Base-by-base conservation (phyloP, 1,140 invertebrate species). In the Myzus persicae region DNA sequence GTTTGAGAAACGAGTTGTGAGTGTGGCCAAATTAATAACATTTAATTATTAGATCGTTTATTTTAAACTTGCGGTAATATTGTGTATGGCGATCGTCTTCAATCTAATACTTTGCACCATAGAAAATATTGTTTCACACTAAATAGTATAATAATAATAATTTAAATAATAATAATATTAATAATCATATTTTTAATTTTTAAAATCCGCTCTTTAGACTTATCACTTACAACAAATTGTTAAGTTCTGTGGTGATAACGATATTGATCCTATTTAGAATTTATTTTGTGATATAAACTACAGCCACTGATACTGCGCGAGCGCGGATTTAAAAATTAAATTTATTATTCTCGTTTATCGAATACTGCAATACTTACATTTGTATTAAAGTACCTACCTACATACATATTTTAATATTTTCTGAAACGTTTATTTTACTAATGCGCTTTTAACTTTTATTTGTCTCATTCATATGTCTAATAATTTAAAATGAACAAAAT, bases 301-400 rank as follows among this genome's bases (percentile, higher is more conserved):
- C 48, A 51, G 44, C 40, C 3, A 42, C 31, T 46, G 85, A 89
- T 89, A 51, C 51, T 89, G 87, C 87, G 87, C 87, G 46, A 89
- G 46, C 87, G 87, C 87, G n/a, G 9, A 36, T 89, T 89, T 89
- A 89, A 89, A 89, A 36, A 54, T 89, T 89, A 26, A 89, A 89
- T 89, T 51, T 51, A n/a, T 51, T n/a, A 24, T 87, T 54, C 20
- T 51, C 3, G 9, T 24, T 26, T 51, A 36, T 48, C 2, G 36
- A n/a, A 88, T 46, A 48, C 18, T 51, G 46, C 48, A 51, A 6
- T 51, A 24, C 22, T 51, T 22, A 51, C 20, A 51, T 51, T 51
- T 51, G 7, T 51, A 51, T 51, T 0, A n/a, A n/a, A n/a, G n/a
- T 36, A 51, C 2, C 42, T 6, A 26, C 22, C 9, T 38, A 36